phyloP scores from a whole-genome alignment of 1,140 invertebrate species.

The Conus betulinus region DNA sequence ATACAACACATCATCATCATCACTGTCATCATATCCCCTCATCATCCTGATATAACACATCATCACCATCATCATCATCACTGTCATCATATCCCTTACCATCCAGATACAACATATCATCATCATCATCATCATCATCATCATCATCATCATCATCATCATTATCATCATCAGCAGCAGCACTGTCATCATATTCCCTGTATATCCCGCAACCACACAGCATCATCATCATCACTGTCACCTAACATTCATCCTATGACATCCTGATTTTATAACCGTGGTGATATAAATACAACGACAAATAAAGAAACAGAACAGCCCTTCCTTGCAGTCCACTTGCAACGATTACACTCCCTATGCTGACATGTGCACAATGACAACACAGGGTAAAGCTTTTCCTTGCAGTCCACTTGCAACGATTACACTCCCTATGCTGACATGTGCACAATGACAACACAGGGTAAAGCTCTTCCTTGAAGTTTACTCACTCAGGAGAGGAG shows the following conservation, averaged over 20 bases:
- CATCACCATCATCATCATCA: conserved; percentile 85
- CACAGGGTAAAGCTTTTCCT: no score
- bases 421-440: no score
- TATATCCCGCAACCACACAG: background rate
- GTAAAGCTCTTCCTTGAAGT: background rate
- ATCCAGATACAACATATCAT: background rate
- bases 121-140: background rate
- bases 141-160: conserved; percentile 74
- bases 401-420: no score
- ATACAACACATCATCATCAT: background rate
- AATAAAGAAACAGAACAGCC: no score
- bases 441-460: no score
- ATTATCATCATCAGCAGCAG: conserved; percentile 83
- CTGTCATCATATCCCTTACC: conserved; percentile 34
- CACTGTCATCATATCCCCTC: background rate
- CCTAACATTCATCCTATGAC: no score
- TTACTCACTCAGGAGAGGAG: conserved; percentile 90
- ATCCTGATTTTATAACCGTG: no score
- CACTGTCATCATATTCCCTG: background rate
- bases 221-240: background rate
- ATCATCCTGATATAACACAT: background rate
- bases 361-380: no score
- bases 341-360: no score
- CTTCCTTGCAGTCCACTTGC: no score
- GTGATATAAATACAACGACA: no score